A percentile compares a stretch with the other conserved stretches of the same genome.
phyloP scores from a whole-genome alignment of 2,888 invertebrate species.

The Drosophila diplacantha region DNA sequence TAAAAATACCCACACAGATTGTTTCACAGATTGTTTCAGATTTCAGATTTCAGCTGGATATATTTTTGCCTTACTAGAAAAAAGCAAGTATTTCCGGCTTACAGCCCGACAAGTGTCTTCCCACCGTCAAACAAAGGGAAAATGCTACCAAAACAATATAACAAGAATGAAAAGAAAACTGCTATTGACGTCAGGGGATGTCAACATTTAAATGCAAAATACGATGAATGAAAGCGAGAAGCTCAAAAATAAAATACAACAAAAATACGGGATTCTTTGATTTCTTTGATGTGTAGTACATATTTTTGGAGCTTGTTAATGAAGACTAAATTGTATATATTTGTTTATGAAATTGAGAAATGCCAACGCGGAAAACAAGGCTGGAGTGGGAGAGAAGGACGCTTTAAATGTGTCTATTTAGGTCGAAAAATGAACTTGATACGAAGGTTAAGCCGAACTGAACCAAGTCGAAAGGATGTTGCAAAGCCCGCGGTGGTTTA shows the following conservation, averaged over 20 bases:
- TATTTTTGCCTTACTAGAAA: constrained; percentile 14
- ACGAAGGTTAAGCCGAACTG: background rate
- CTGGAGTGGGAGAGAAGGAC: background rate
- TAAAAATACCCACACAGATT: constrained; percentile 7
- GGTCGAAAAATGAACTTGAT: constrained; percentile 26
- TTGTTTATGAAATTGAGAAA: constrained; percentile 42
- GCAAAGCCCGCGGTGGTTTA: background rate
- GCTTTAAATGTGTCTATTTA: constrained; percentile 32
- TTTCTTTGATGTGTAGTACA: constrained; percentile 53
- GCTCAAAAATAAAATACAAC: constrained; percentile 26
- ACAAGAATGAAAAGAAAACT: constrained; percentile 20
- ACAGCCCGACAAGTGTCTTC: constrained; percentile 11
- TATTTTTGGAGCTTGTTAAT: constrained; percentile 55
- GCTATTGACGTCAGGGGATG: constrained; percentile 51
- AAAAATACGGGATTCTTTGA: constrained; percentile 18
- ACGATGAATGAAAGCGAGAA: constrained; percentile 5
- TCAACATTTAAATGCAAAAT: constrained; percentile 49
- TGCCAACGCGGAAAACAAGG: constrained; percentile 5
- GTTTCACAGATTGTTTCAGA: constrained; percentile 18
- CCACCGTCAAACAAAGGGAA: constrained; percentile 13
- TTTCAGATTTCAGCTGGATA: constrained; percentile 10
- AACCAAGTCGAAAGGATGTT: background rate
- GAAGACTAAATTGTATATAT: constrained; percentile 41
- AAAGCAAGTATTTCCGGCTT: constrained; percentile 16
- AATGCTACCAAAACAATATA: constrained; percentile 13